Conservation (phyloP, 2,797 vertebrate genomes). For the Spea hammondii region DNA sequence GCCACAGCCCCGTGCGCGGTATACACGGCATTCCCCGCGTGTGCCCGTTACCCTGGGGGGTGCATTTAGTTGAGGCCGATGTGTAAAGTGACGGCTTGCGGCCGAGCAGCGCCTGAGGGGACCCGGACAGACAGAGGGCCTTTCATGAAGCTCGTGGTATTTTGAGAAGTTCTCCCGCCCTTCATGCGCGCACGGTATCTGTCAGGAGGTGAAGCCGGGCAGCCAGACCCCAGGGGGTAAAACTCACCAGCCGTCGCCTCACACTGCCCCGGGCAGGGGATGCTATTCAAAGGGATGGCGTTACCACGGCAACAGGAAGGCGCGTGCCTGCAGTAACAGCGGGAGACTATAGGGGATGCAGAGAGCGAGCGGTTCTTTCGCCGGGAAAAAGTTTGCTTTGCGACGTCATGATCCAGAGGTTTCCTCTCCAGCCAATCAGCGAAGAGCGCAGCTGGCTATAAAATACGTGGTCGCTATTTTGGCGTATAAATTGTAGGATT, state of each 20-base stretch:
- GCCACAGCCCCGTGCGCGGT: too few relatives aligned
- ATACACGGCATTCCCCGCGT: too few relatives aligned
- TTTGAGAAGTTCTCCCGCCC: too few relatives aligned
- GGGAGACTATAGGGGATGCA: conserved; percentile 1
- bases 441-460: conserved; percentile 38
- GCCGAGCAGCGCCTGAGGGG: too few relatives aligned
- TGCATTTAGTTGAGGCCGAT: too few relatives aligned
- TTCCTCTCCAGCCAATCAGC: conserved; percentile 53
- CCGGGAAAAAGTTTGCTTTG: conserved; percentile 65
- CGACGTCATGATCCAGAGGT: conserved; percentile 53
- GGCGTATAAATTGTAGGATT: not conserved
- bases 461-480: not conserved
- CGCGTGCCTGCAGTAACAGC: conserved; percentile 25
- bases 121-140: too few relatives aligned
- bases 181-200: too few relatives aligned
- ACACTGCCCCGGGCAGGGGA: not conserved
- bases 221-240: not conserved
- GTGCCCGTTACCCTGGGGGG: too few relatives aligned
- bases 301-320: conserved; percentile 49
- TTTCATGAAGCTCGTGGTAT: too few relatives aligned
- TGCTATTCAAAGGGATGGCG: not conserved
- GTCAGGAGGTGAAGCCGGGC: not conserved
- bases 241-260: not conserved
- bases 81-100: too few relatives aligned
- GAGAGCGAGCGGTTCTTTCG: conserved; percentile 65